Percentiles rank a stretch among this genome's conserved stretches.
phyloP scores from a whole-genome alignment of 2,113 vertebrate species.

The Chroicocephalus ridibundus region DNA sequence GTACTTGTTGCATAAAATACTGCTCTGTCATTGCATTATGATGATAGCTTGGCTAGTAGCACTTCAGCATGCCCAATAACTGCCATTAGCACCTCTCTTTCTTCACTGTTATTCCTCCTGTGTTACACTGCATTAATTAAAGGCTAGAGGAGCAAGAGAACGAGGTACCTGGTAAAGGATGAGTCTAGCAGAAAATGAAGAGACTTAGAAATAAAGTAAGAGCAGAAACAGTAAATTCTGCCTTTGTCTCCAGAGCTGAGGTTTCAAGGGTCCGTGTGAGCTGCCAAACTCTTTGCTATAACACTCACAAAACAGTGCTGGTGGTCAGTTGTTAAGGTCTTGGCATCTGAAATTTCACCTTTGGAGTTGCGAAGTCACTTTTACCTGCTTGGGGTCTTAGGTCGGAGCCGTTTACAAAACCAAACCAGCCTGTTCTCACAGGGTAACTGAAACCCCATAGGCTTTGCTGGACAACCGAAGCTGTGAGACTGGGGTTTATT shows the following conservation, averaged over 20 bases:
- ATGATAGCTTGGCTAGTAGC: neutral
- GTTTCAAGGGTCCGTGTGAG: neutral
- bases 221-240: neutral
- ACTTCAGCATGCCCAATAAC: neutral
- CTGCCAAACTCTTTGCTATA: neutral
- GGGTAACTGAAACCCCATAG: neutral
- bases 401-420: neutral
- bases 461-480: neutral
- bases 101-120: neutral
- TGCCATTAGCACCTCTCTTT: neutral
- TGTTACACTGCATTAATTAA: neutral
- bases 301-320: neutral
- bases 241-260: neutral
- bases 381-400: neutral
- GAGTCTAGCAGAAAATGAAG: neutral
- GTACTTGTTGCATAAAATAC: neutral
- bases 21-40: fast-evolving
- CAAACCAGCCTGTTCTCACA: neutral
- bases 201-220: neutral
- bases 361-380: neutral
- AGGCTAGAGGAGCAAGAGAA: neutral
- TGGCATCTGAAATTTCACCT: neutral
- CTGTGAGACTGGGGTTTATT: neutral
- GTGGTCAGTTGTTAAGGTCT: neutral
- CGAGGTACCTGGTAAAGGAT: neutral